Conservation (phyloP, 2,797 vertebrate genomes). For the Microctenopoma steveboyesi region DNA sequence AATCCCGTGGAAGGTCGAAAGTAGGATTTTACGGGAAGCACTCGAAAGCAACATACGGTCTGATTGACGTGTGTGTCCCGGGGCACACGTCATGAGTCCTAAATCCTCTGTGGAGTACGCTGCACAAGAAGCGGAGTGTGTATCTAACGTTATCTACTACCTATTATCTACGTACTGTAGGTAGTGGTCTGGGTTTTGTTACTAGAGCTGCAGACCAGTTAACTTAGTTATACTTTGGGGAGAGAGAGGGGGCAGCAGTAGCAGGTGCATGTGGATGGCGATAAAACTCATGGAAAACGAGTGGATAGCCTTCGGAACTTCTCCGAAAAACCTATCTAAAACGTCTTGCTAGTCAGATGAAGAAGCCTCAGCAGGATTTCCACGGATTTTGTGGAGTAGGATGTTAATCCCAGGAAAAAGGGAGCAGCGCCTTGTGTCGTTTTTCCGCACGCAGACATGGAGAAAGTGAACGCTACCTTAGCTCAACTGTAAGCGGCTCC, state of each 20-base stretch:
- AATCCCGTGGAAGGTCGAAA: background rate
- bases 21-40: constrained; percentile 30
- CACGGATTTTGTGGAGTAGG: background rate
- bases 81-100: constrained; percentile 41
- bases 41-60: constrained; percentile 65
- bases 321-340: rapidly evolving
- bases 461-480: constrained; percentile 28
- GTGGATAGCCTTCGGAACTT: too few species aligned
- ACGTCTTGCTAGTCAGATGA: background rate
- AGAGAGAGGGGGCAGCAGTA: constrained; percentile 5
- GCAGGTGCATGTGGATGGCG: constrained; percentile 73
- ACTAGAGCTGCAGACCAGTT: background rate
- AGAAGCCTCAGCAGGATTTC: background rate
- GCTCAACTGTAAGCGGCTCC: background rate
- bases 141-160: rapidly evolving
- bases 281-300: constrained; percentile 35
- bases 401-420: constrained; percentile 23
- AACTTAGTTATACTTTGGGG: background rate
- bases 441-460: constrained; percentile 43
- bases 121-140: background rate
- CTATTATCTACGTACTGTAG: background rate
- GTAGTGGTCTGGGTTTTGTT: background rate
- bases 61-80: constrained; percentile 64
- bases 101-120: constrained; percentile 35
- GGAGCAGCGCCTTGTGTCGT: constrained; percentile 13